Evolutionary conservation across 2,797 vertebrate genomes (phyloP).

Genomic region (Borostomias antarcticus): DNA sequence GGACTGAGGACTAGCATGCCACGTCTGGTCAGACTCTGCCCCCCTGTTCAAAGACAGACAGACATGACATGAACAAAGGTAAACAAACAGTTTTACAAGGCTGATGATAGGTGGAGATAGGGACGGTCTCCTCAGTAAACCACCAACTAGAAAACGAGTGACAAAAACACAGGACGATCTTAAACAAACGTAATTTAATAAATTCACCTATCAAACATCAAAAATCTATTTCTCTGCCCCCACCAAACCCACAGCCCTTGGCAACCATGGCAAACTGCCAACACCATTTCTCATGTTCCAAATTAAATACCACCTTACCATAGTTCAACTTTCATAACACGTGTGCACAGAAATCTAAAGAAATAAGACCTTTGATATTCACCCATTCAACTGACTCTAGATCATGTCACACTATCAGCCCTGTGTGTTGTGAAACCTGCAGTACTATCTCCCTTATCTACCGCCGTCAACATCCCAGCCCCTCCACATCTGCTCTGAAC

Average conservation of each 20-base stretch:
- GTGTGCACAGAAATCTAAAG: background rate
- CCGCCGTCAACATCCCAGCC: background rate
- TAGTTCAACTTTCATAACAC: background rate
- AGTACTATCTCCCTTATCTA: background rate
- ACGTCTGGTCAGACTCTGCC: constrained; percentile 23
- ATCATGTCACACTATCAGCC: background rate
- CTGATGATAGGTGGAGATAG: constrained; percentile 22
- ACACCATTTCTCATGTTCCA: background rate
- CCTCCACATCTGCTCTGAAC: background rate
- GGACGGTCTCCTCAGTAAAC: constrained; percentile 14
- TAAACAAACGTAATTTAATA: background rate
- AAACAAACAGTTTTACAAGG: constrained; percentile 36
- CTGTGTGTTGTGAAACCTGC: background rate
- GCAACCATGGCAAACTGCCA: background rate
- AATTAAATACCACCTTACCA: background rate
- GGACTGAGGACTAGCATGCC: background rate
- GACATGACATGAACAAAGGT: constrained; percentile 12
- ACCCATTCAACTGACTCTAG: too few species aligned
- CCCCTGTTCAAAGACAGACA: constrained; percentile 8
- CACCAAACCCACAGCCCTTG: too few species aligned
- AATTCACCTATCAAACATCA: background rate
- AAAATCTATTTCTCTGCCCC: background rate
- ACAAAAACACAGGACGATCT: background rate
- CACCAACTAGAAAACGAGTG: background rate
- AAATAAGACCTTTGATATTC: too few species aligned